phyloP scores from a whole-genome alignment of 2,113 vertebrate genomes.

The Cisticola juncidis region DNA sequence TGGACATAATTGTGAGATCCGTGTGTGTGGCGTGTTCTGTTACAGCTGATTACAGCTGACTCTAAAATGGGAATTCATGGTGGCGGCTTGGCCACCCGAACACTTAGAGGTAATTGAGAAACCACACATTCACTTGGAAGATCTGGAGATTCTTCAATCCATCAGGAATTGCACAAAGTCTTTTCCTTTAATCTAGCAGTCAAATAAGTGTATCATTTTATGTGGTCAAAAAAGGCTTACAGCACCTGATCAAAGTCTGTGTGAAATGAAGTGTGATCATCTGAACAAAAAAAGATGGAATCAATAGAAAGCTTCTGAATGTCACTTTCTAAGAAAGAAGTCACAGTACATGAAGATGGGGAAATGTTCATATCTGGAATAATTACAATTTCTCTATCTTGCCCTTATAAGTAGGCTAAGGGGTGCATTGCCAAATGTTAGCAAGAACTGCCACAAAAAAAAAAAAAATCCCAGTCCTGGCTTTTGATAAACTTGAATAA shows the following conservation, averaged over 20 bases:
- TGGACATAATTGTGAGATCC: neutral
- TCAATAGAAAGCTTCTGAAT: neutral
- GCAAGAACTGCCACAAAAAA: neutral
- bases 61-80: neutral
- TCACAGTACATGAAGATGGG: rapidly evolving
- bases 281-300: neutral
- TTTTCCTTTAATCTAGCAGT: neutral
- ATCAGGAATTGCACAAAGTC: neutral
- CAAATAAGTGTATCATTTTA: neutral
- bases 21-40: neutral
- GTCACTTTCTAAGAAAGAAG: neutral
- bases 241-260: neutral
- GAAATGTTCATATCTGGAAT: neutral
- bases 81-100: neutral
- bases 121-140: neutral
- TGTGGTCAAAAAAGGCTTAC: neutral
- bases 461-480: neutral
- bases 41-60: neutral
- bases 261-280: neutral
- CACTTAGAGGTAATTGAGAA: neutral
- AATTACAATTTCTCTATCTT: neutral
- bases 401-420: neutral
- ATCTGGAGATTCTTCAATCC: neutral
- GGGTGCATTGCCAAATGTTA: neutral
- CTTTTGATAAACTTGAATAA: neutral